Evolutionary conservation across 2,797 vertebrate species (phyloP), one percentile per base, ranked within the genome.

Genomic region (Sylvia borin): DNA sequence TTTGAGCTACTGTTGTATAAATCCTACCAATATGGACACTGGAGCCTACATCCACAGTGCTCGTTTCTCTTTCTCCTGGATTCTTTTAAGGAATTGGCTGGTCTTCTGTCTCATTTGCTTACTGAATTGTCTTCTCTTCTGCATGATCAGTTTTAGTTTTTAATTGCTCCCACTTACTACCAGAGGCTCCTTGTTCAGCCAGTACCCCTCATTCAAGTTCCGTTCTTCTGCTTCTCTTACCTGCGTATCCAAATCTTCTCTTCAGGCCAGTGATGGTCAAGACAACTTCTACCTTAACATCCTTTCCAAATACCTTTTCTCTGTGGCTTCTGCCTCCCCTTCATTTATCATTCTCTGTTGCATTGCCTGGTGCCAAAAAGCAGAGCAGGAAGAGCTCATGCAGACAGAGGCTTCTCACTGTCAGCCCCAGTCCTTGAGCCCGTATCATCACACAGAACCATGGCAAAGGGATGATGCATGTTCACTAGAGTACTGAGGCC

Each of bases 321-420:
- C 31, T 66, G 16, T 80, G 51, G 6, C n/a, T 79, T 92, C 26
- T 85, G 27, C 29, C 7, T 67, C 27, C 38, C 81, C 29, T 84
- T 67, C n/a, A 32, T 68, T 70, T 71, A 51, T 34, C 31, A 11
- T 62, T 58, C 40, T 54, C 14, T 86, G 40, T 42, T 75, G 58
- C 42, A 7, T 43, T 84, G 31, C 24, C 42, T 65, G 45, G 4
- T 93, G 48, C 45, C 68, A 82, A 31, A 81, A 48, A 76, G 9
- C 15, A 26, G 55, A 61, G 6, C 36, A 66, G 25, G 27, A 20
- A 50, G 21, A 70, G 47, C 47, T 22, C 36, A 11, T 0, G 0
- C 55, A 50, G 16, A 24, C 55, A 80, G 48, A 71, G 36, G 27
- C 29, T n/a, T 61, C 68, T 81, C 0, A 0, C 43, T 88, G 17